Percentiles rank a stretch among this genome's conserved stretches.
Conservation (phyloP, 2,113 vertebrate genomes). For the Gnathonemus echidnorhynchus region DNA sequence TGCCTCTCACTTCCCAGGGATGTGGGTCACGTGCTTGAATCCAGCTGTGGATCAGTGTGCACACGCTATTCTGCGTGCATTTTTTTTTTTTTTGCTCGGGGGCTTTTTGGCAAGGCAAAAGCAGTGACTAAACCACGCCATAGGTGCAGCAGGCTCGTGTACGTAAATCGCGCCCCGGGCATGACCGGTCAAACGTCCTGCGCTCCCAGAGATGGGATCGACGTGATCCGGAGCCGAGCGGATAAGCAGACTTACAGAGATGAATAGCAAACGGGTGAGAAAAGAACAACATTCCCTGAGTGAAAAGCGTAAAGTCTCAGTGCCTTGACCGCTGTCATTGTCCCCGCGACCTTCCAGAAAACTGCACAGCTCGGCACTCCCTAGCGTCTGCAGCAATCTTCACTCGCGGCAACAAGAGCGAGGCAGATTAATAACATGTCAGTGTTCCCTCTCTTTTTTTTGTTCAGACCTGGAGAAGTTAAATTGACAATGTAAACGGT, state of each 20-base stretch:
- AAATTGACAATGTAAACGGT: slow-evolving; percentile 5
- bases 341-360: background rate
- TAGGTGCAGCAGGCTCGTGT: background rate
- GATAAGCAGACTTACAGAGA: background rate
- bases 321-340: background rate
- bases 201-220: background rate
- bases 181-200: background rate
- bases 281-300: background rate
- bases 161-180: background rate
- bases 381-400: background rate
- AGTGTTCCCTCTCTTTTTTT: background rate
- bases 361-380: background rate
- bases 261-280: background rate
- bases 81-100: background rate
- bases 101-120: background rate
- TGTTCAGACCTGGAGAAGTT: background rate
- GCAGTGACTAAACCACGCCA: background rate
- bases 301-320: background rate
- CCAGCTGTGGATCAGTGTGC: background rate
- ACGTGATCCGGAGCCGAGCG: background rate
- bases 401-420: slow-evolving; percentile 1
- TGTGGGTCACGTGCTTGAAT: background rate
- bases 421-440: slow-evolving; percentile 2
- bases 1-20: background rate
- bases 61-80: background rate